phyloP scores from a whole-genome alignment of 2,888 invertebrate species.

The Sclerodermus sp. region DNA sequence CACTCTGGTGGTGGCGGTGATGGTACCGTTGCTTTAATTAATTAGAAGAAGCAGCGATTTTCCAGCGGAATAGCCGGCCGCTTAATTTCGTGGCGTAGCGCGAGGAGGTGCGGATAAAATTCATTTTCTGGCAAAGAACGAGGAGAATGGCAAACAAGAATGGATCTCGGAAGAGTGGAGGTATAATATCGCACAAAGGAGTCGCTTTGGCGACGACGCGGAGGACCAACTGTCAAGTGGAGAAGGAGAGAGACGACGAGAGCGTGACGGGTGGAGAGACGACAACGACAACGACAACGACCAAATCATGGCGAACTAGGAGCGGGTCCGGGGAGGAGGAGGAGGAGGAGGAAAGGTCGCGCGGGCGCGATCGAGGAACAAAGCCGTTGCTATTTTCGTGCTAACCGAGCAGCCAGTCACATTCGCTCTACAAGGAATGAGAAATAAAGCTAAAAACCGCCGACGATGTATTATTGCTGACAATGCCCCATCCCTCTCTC shows the following conservation, averaged over 20 bases:
- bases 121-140: neutral
- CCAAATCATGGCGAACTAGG: conserved; percentile 8
- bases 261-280: conserved; percentile 4
- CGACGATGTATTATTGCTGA: too few relatives aligned
- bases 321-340: too few relatives aligned
- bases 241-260: conserved; percentile 4
- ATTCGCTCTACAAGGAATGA: neutral
- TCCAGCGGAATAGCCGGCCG: too few relatives aligned
- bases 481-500: conserved; percentile 23
- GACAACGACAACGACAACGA: conserved; percentile 2
- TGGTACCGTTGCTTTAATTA: too few relatives aligned
- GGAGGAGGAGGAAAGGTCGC: conserved; percentile 12
- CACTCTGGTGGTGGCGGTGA: too few relatives aligned
- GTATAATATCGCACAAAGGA: conserved; percentile 16
- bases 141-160: neutral
- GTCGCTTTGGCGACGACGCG: neutral
- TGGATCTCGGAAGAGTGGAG: conserved; percentile 2
- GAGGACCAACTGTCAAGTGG: too few relatives aligned
- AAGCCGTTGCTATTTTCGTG: conserved; percentile 31
- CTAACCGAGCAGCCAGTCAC: conserved; percentile 3
- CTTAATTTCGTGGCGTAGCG: too few relatives aligned
- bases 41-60: too few relatives aligned
- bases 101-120: too few relatives aligned
- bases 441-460: conserved; percentile 1
- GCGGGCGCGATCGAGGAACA: conserved; percentile 20